Evolutionary conservation across 37 sponge, comb jelly and placozoan genomes (phyloP).

Genomic region (Haliclona indistincta): DNA sequence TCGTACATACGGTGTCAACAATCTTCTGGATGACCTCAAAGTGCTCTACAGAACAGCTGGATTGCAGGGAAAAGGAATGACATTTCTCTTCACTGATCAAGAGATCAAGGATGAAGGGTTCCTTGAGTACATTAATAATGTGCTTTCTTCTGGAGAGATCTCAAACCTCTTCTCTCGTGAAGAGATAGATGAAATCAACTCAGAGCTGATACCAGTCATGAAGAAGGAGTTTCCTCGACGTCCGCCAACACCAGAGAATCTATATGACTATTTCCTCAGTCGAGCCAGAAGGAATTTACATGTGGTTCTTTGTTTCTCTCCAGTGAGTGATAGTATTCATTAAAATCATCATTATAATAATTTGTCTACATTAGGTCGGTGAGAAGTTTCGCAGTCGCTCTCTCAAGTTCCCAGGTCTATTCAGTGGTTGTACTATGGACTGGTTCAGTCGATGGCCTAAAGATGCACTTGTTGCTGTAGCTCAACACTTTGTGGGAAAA

Average conservation of each 20-base stretch:
- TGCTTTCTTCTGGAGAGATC: slow-evolving; percentile 97
- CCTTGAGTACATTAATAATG: slow-evolving; percentile 99
- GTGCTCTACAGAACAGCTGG: slow-evolving; percentile 91
- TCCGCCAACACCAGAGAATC: slow-evolving; percentile 97
- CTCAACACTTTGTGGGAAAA: slow-evolving; percentile 87
- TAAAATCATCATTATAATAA: background rate
- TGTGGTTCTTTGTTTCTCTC: slow-evolving; percentile 99
- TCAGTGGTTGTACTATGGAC: slow-evolving; percentile 99
- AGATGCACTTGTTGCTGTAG: slow-evolving; percentile 97
- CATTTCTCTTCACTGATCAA: slow-evolving; percentile 98
- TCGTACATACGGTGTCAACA: slow-evolving; percentile 95
- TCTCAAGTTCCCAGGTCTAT: slow-evolving; percentile 98
- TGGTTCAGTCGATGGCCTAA: slow-evolving; percentile 99
- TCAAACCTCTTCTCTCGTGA: slow-evolving; percentile 97
- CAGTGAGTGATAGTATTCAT: slow-evolving; percentile 49
- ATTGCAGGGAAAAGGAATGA: slow-evolving; percentile 89
- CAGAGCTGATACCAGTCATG: slow-evolving; percentile 95
- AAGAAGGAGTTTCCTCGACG: slow-evolving; percentile 94
- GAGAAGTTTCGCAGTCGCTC: slow-evolving; percentile 98
- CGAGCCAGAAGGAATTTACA: slow-evolving; percentile 96
- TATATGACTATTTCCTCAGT: slow-evolving; percentile 96
- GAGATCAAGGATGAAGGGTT: slow-evolving; percentile 99
- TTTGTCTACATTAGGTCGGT: slow-evolving; percentile 61
- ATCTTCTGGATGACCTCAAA: slow-evolving; percentile 97
- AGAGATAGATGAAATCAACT: slow-evolving; percentile 95